Evolutionary conservation across 92 coral and sea anemone species (phyloP).

Genomic region (Anthopleura xanthogrammica): DNA sequence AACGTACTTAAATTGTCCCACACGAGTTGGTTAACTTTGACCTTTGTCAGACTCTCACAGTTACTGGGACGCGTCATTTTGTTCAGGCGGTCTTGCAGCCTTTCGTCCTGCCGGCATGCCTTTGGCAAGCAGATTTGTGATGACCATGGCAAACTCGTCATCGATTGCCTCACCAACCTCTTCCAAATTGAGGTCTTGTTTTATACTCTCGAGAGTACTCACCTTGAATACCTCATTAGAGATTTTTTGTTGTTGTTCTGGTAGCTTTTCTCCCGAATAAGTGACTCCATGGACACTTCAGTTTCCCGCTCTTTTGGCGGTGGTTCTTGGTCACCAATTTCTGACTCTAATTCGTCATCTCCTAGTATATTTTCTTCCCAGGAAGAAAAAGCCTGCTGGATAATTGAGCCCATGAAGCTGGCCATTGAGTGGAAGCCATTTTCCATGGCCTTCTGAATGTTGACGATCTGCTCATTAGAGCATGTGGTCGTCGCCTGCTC

Average conservation of each 20-base stretch:
- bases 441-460: conserved; percentile 2
- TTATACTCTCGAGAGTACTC: conserved; percentile 7
- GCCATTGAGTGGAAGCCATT: conserved; percentile 17
- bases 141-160: conserved; percentile 15
- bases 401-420: not conserved
- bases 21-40: conserved; percentile 1
- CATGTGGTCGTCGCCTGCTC: not conserved
- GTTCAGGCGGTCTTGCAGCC: conserved; percentile 12
- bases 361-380: not conserved
- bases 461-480: conserved; percentile 4
- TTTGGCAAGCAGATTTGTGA: conserved; percentile 17
- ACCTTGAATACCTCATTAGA: conserved; percentile 12
- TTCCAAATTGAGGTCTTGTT: conserved; percentile 14
- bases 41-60: conserved; percentile 7
- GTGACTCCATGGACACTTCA: conserved; percentile 20
- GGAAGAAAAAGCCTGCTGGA: not conserved
- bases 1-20: too few species aligned
- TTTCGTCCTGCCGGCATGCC: conserved; percentile 20
- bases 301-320: not conserved
- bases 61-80: conserved; percentile 10
- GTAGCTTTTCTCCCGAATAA: not conserved
- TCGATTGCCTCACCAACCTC: conserved; percentile 20
- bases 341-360: not conserved
- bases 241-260: not conserved
- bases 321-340: not conserved